These are phyloP conservation scores for Nanger granti DNA, from an alignment of 2,113 vertebrate genomes.

Conservation along the genomic window DNA sequence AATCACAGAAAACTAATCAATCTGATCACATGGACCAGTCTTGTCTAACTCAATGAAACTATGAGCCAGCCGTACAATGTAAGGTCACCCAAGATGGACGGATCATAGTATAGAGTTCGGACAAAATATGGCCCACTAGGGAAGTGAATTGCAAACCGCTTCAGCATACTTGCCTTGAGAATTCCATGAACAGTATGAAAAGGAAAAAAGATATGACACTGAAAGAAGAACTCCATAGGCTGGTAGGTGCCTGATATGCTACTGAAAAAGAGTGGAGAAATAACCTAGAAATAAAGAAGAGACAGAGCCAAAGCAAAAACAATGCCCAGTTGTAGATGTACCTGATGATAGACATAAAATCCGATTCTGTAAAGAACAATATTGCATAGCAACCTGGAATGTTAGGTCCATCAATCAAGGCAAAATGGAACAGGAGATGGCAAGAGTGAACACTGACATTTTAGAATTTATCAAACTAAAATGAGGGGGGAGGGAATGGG, in stretches of 20 bases:
- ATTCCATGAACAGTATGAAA: neutral
- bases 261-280: neutral
- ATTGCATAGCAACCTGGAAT: neutral
- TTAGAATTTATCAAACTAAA: neutral
- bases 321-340: neutral
- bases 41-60: neutral
- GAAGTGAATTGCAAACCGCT: neutral
- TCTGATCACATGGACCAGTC: neutral
- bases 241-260: neutral
- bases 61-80: neutral
- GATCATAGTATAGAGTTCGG: neutral
- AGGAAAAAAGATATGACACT: neutral
- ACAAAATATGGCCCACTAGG: neutral
- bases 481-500: rapidly evolving
- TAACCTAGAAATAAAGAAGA: neutral
- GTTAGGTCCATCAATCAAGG: neutral
- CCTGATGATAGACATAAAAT: neutral
- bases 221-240: neutral
- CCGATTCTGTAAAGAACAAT: neutral
- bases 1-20: neutral
- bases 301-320: neutral
- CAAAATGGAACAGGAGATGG: neutral
- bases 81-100: neutral
- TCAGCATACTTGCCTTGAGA: neutral
- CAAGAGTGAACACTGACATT: neutral